Base-by-base conservation (phyloP, 2,888 invertebrate species). In the Drosophila nr. medialis region DNA sequence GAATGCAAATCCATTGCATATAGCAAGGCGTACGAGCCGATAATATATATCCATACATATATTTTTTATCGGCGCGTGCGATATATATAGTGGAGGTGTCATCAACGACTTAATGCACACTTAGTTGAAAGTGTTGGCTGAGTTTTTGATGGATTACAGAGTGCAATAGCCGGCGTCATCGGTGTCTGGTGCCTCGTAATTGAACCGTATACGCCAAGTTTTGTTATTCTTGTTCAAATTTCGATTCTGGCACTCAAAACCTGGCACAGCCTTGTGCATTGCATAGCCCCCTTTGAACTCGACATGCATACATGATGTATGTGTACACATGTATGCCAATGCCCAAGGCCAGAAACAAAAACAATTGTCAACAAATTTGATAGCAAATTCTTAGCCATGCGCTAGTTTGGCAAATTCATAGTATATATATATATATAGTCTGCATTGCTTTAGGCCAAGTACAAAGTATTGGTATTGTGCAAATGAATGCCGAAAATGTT, bases 321-420 rank as follows among this genome's bases (percentile, higher is more conserved):
- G 60, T 51, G 15, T 29, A 24, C 54, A 34, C 45, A 54, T 49
- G 48, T 38, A 30, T 24, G 50, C 42, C 32, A 55, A 21, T 45
- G 55, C 38, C 59, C 89, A 85, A 90, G 90, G 84, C 78, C 77
- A 83, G 32, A 55, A 60, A 59, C 62, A 24, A 24, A 45, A 79
- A 77, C 69, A 86, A 88, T 89, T 90, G 84, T 90, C 90, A 88
- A 90, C 90, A 86, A 68, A 65, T 82, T 82, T 72, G 65, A 83
- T 59, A 50, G 56, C 59, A 64, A 76, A 83, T 89, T 76, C 84
- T 64, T 82, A 60, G 67, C 67, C 62, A 61, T 51, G 45, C 50
- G 54, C 21, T 27, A 64, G 24, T 15, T 45, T 21, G 4, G 45
- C 45, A 21, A 45, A 15, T 8, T 8, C 15, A 24, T 66, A 71